Evolutionary conservation across 2,888 invertebrate genomes (phyloP).

Genomic region (Timandra comae): DNA sequence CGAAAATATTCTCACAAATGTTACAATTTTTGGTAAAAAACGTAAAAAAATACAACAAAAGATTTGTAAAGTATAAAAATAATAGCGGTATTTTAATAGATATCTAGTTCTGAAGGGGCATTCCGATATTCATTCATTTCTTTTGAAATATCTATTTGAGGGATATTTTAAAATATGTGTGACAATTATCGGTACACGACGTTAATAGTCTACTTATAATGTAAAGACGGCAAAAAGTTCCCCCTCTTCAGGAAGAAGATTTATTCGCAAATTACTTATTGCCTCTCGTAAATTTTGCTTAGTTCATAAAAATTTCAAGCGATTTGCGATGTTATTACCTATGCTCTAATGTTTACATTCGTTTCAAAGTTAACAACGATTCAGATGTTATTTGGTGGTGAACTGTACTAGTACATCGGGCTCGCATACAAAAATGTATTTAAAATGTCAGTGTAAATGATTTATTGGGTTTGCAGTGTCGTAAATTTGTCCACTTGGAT

Average conservation of each 20-base stretch:
- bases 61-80: constrained; percentile 28
- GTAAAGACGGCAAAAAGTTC: constrained; percentile 58
- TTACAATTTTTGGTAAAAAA: constrained; percentile 9
- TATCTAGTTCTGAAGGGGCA: constrained; percentile 4
- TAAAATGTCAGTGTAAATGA: constrained; percentile 72
- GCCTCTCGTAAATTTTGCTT: constrained; percentile 48
- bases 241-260: constrained; percentile 59
- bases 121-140: constrained; percentile 15
- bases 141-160: constrained; percentile 34
- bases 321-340: constrained; percentile 12
- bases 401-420: constrained; percentile 49
- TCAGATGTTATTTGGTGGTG: constrained; percentile 18
- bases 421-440: constrained; percentile 75
- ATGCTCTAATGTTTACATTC: constrained; percentile 2
- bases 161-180: constrained; percentile 72
- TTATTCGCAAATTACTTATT: constrained; percentile 77
- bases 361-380: constrained; percentile 6
- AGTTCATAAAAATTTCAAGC: constrained; percentile 25
- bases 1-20: constrained; percentile 44
- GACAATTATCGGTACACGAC: constrained; percentile 77
- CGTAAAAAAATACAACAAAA: constrained; percentile 4
- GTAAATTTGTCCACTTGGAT: constrained; percentile 72
- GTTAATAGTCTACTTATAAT: constrained; percentile 72
- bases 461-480: constrained; percentile 63
- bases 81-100: constrained; percentile 33